A percentile compares a stretch with the other conserved stretches of the same genome.
Evolutionary conservation across 2,888 invertebrate species (phyloP).

Genomic region (Stenodema calcarata): DNA sequence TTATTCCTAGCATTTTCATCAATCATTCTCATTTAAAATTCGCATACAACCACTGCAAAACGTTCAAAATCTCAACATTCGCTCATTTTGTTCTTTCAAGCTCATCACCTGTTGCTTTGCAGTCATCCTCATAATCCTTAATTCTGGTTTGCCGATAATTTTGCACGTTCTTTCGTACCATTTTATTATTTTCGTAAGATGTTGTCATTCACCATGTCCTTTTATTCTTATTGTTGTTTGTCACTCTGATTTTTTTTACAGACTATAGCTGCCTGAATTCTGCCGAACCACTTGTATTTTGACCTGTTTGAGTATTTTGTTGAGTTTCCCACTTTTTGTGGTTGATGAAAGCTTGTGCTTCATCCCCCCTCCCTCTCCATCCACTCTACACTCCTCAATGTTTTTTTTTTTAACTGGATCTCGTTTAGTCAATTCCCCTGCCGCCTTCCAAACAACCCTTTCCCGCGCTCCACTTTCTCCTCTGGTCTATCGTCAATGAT

Average conservation of each 20-base stretch:
- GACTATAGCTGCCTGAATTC: slow-evolving; percentile 18
- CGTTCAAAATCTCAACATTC: too few relatives aligned
- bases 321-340: background rate
- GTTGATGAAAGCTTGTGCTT: slow-evolving; percentile 15
- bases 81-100: background rate
- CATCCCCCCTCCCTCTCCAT: background rate
- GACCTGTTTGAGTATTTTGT: slow-evolving; percentile 17
- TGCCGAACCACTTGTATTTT: slow-evolving; percentile 17
- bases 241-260: slow-evolving; percentile 15
- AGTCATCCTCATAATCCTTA: background rate
- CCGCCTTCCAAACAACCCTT: background rate
- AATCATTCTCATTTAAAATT: too few relatives aligned
- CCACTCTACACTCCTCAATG: background rate
- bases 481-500: background rate
- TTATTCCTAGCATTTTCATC: too few relatives aligned
- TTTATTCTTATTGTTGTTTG: background rate
- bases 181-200: background rate
- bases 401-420: background rate
- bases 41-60: too few relatives aligned
- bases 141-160: background rate
- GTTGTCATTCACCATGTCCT: background rate
- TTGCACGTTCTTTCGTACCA: background rate
- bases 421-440: background rate
- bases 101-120: background rate
- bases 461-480: background rate